phyloP scores from a whole-genome alignment of 2,888 invertebrate genomes.

The Digitonthophagus gazella region DNA sequence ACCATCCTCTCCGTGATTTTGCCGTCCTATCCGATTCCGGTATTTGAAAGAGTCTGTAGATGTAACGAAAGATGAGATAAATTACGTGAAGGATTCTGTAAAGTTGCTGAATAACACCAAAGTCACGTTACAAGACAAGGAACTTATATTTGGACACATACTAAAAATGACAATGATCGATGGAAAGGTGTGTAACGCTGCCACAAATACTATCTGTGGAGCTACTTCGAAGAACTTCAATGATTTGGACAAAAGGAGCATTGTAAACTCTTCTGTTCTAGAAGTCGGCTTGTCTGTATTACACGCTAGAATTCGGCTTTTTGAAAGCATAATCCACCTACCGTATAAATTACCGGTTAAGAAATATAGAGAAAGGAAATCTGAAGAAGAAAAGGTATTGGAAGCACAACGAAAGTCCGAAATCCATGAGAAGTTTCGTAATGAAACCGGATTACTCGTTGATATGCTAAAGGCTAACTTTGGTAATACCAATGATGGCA shows the following conservation, averaged over 20 bases:
- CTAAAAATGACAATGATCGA: constrained; percentile 36
- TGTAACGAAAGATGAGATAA: constrained; percentile 36
- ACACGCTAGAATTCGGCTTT: too few species aligned
- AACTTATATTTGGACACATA: constrained; percentile 19
- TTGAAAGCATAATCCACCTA: too few species aligned
- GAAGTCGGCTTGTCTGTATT: too few species aligned
- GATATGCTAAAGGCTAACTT: constrained; percentile 30
- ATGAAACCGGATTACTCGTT: constrained; percentile 28
- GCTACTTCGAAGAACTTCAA: too few species aligned
- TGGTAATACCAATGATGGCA: constrained; percentile 34
- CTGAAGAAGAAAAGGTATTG: constrained; percentile 16
- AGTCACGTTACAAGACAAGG: constrained; percentile 23
- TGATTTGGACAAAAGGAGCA: too few species aligned
- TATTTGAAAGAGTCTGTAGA: constrained; percentile 36
- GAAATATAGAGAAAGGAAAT: constrained; percentile 11
- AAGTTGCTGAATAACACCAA: constrained; percentile 24
- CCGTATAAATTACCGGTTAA: too few species aligned
- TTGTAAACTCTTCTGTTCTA: too few species aligned
- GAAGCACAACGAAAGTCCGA: constrained; percentile 23
- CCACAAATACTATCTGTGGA: constrained; percentile 18
- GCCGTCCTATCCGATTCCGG: constrained; percentile 37
- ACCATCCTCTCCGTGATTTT: constrained; percentile 37
- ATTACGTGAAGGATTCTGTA: constrained; percentile 26
- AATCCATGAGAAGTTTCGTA: constrained; percentile 30
- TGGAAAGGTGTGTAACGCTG: constrained; percentile 38